phyloP scores from a whole-genome alignment of 1,140 invertebrate genomes.

The Sesamia nonagrioides region DNA sequence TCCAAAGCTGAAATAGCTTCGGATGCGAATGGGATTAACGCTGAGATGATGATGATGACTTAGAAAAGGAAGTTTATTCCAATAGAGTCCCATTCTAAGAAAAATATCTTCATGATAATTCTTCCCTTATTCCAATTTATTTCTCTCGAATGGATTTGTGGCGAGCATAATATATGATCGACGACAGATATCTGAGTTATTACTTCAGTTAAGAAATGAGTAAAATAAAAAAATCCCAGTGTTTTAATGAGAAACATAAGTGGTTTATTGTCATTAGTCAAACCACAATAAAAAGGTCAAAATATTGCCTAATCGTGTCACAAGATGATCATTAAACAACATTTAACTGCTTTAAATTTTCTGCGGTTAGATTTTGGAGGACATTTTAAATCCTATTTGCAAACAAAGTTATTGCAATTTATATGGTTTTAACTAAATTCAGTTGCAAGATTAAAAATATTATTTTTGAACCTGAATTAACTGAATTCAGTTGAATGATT shows the following conservation, averaged over 20 bases:
- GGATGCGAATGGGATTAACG: too few relatives aligned
- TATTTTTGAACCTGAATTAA: too few relatives aligned
- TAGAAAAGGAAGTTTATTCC: too few relatives aligned
- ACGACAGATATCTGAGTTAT: neutral
- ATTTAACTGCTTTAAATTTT: constrained; percentile 7
- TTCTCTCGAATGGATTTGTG: too few relatives aligned
- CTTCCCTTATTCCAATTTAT: too few relatives aligned
- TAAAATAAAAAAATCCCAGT: neutral
- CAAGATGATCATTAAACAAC: constrained; percentile 15
- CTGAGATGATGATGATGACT: too few relatives aligned
- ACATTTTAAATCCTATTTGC: neutral
- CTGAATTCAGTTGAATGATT: too few relatives aligned
- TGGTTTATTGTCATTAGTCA: neutral
- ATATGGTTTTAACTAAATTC: neutral
- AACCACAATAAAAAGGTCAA: constrained; percentile 30
- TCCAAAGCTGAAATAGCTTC: too few relatives aligned
- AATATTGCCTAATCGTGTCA: constrained; percentile 20
- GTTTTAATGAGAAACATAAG: neutral
- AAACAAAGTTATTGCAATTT: neutral
- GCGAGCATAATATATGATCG: too few relatives aligned
- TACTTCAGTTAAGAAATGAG: neutral
- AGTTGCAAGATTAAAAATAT: neutral
- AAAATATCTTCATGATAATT: too few relatives aligned
- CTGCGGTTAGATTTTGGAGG: neutral
- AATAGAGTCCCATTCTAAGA: too few relatives aligned